These are phyloP conservation scores for Bombus pascuorum DNA, from an alignment of 1,140 invertebrate genomes.

Conservation along the genomic window DNA sequence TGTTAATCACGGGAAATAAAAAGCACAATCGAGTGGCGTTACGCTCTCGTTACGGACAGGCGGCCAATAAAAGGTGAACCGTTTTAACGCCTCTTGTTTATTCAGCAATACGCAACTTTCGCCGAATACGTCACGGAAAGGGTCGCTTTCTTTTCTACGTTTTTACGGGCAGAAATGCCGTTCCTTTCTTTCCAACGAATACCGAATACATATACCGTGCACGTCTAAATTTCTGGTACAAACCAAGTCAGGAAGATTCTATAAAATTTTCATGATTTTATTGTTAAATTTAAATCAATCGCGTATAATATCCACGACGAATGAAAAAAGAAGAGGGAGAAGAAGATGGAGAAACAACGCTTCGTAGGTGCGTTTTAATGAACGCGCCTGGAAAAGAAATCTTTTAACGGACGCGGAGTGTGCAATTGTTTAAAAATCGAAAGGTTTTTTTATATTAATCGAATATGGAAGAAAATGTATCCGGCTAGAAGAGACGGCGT, in stretches of 20 bases:
- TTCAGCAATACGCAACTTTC: slow-evolving; percentile 31
- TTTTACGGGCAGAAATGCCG: too few relatives aligned
- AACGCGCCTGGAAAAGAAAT: too few relatives aligned
- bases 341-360: not conserved
- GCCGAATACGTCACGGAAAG: slow-evolving; percentile 31
- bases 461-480: too few relatives aligned
- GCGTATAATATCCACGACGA: too few relatives aligned
- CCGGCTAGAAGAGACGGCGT: too few relatives aligned
- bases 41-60: not conserved
- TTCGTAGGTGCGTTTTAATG: too few relatives aligned
- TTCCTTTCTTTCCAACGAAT: not conserved
- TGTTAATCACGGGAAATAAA: not conserved
- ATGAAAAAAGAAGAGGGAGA: not conserved
- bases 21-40: not conserved
- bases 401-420: not conserved
- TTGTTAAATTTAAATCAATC: too few relatives aligned
- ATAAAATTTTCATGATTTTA: too few relatives aligned
- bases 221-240: not conserved
- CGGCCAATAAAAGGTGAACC: slow-evolving; percentile 6
- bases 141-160: slow-evolving; percentile 33
- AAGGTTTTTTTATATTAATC: too few relatives aligned
- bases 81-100: slow-evolving; percentile 30
- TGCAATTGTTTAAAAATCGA: not conserved
- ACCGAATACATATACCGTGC: too few relatives aligned
- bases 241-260: not conserved